A percentile compares a stretch with the other conserved stretches of the same genome.
Evolutionary conservation across 1,140 invertebrate species (phyloP).

Genomic region (Drosophila nebulosa): DNA sequence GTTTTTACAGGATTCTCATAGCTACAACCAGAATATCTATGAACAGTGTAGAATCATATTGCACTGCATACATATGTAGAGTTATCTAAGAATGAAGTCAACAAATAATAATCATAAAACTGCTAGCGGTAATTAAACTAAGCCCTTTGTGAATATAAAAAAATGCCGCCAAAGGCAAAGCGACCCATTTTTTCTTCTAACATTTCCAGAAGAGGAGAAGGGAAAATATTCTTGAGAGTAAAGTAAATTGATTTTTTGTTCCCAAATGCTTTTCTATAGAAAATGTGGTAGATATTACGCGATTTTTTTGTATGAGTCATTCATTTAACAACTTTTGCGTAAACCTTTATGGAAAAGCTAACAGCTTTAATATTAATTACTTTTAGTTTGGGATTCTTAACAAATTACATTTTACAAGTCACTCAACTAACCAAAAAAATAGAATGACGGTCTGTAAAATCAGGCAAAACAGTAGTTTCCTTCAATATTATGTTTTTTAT

Average conservation of each 20-base stretch:
- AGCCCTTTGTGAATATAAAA: not conserved
- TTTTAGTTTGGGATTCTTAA: too few relatives aligned
- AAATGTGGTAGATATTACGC: not conserved
- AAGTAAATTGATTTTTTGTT: not conserved
- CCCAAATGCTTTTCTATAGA: not conserved
- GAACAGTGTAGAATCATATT: not conserved
- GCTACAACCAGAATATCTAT: not conserved
- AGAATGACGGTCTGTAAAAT: too few relatives aligned
- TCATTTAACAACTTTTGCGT: too few relatives aligned
- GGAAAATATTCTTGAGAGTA: not conserved
- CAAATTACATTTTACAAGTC: too few relatives aligned
- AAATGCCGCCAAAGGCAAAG: not conserved
- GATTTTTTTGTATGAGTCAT: too few relatives aligned
- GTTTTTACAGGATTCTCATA: not conserved
- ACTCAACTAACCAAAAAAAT: too few relatives aligned
- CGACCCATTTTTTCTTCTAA: not conserved
- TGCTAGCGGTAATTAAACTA: not conserved
- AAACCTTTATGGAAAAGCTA: too few relatives aligned
- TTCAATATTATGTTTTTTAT: too few relatives aligned
- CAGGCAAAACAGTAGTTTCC: too few relatives aligned
- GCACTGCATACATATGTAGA: not conserved
- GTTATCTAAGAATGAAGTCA: constrained; percentile 1
- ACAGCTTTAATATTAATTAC: too few relatives aligned
- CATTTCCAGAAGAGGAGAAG: not conserved
- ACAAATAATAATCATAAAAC: constrained; percentile 2